phyloP scores from a whole-genome alignment of 2,797 vertebrate genomes.

The Sebastes nivosus region DNA sequence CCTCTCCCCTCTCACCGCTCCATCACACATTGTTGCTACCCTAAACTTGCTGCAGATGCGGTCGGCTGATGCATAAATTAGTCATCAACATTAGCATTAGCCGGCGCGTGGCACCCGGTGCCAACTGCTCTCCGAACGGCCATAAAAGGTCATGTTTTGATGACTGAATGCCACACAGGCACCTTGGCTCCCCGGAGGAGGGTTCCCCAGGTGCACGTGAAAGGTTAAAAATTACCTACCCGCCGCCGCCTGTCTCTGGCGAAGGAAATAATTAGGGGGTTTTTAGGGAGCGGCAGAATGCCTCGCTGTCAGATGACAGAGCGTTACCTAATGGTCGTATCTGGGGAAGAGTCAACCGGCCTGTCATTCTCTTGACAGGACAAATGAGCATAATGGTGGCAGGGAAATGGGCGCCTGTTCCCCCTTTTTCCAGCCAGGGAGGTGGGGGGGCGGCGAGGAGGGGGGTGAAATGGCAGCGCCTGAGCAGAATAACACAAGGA shows the following conservation, averaged over 20 bases:
- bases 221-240: conserved; percentile 99
- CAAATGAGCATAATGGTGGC: conserved; percentile 98
- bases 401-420: conserved; percentile 93
- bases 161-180: conserved; percentile 99
- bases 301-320: conserved; percentile 96
- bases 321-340: conserved; percentile 99
- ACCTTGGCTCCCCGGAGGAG: conserved; percentile 98
- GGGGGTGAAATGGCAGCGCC: conserved; percentile 91
- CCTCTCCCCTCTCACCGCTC: conserved; percentile 46
- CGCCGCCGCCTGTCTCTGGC: conserved; percentile 91
- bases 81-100: conserved; percentile 96
- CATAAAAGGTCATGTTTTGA: conserved; percentile 99
- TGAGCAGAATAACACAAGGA: conserved; percentile 95
- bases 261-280: conserved; percentile 99
- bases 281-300: conserved; percentile 93
- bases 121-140: conserved; percentile 99
- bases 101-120: conserved; percentile 90
- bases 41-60: conserved; percentile 90
- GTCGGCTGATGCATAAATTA: conserved; percentile 93
- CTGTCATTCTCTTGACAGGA: conserved; percentile 97
- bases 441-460: conserved; percentile 29
- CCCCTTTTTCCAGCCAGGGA: conserved; percentile 57
- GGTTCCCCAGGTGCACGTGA: conserved; percentile 99
- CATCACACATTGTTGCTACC: conserved; percentile 70
- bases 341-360: conserved; percentile 96